phyloP scores from a whole-genome alignment of 2,888 invertebrate genomes.

The Drosophila nr. perissopoda region DNA sequence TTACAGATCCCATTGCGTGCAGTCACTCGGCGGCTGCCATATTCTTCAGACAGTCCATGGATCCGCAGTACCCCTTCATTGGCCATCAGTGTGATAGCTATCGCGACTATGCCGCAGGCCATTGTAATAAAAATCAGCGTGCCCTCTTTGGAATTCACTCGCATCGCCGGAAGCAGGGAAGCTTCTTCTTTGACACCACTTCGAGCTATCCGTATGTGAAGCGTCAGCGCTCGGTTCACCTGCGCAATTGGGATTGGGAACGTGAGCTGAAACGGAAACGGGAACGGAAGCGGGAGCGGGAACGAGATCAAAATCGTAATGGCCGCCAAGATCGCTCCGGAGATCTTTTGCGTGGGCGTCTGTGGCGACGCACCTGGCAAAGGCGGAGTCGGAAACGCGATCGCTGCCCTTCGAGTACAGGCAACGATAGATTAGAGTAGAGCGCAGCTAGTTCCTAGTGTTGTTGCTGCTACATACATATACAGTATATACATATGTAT shows the following conservation, averaged over 20 bases:
- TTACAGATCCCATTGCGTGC: constrained; percentile 82
- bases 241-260: constrained; percentile 1
- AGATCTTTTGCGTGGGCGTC: constrained; percentile 19
- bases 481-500: background rate
- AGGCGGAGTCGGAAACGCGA: constrained; percentile 13
- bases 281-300: background rate
- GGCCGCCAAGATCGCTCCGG: constrained; percentile 8
- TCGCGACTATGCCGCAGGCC: constrained; percentile 66
- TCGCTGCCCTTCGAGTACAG: constrained; percentile 5
- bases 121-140: constrained; percentile 71
- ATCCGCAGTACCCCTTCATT: constrained; percentile 80
- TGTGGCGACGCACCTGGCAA: constrained; percentile 39
- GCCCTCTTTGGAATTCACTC: constrained; percentile 84
- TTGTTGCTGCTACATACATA: constrained; percentile 4
- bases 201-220: constrained; percentile 72
- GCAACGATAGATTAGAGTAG: background rate
- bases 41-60: constrained; percentile 83
- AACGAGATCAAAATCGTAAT: background rate
- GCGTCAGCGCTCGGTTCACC: constrained; percentile 23
- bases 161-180: constrained; percentile 67
- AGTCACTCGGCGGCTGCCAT: constrained; percentile 83
- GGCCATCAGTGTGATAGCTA: constrained; percentile 82
- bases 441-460: constrained; percentile 34
- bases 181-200: constrained; percentile 79
- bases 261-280: constrained; percentile 11